Conservation (phyloP, 92 coral and sea anemone genomes). For the Plumapathes pennacea region DNA sequence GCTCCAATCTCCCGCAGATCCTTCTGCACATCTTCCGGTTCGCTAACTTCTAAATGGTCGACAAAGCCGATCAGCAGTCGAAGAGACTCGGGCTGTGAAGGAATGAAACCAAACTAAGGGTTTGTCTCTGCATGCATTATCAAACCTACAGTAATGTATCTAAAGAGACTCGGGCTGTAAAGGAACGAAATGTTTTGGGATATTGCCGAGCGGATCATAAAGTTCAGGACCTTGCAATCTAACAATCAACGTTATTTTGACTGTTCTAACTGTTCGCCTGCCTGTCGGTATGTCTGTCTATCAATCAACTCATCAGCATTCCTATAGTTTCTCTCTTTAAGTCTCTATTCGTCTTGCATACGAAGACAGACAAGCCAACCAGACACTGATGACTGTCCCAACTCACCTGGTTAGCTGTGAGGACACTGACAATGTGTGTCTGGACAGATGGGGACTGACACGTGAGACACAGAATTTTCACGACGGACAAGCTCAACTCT, state of each 20-base stretch:
- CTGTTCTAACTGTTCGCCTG: too few relatives aligned
- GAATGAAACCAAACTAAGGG: background rate
- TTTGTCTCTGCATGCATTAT: too few relatives aligned
- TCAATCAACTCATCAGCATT: too few relatives aligned
- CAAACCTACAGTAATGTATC: too few relatives aligned
- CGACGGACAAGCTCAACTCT: slow-evolving; percentile 80
- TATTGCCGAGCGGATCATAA: too few relatives aligned
- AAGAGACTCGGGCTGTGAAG: slow-evolving; percentile 61
- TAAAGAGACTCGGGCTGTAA: slow-evolving; percentile 65
- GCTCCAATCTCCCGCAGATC: slow-evolving; percentile 72
- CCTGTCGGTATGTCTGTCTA: too few relatives aligned
- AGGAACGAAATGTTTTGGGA: background rate
- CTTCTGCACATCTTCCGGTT: slow-evolving; percentile 75
- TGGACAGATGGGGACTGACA: slow-evolving; percentile 84
- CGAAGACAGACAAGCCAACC: background rate
- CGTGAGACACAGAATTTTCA: slow-evolving; percentile 77
- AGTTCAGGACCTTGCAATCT: too few relatives aligned
- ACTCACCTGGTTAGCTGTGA: slow-evolving; percentile 79
- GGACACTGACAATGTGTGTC: slow-evolving; percentile 73
- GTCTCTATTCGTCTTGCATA: too few relatives aligned
- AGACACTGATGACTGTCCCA: background rate
- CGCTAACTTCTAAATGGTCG: slow-evolving; percentile 89
- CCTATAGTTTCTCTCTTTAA: too few relatives aligned
- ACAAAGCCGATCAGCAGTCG: slow-evolving; percentile 92
- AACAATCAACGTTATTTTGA: too few relatives aligned